Evolutionary conservation across 2,797 vertebrate genomes (phyloP), one percentile per base, ranked within the genome.

Genomic region (Sciurus carolinensis): DNA sequence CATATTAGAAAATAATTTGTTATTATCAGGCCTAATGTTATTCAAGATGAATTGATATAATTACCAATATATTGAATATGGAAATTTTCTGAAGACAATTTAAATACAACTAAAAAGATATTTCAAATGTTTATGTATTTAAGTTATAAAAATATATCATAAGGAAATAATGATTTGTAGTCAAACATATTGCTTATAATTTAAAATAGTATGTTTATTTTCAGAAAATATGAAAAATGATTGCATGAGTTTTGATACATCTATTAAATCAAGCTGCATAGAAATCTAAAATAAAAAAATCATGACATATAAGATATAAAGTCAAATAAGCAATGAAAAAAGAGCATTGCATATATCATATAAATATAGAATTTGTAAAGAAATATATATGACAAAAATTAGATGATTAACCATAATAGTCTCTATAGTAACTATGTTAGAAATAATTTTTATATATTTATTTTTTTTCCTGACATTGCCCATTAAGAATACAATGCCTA

Each of bases 141-240:
- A 62, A 39, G 11, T 3, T 44, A 17, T 44, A 59, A 39, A 87
- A 79, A 52, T 69, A 75, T 26, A 79, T 84, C 17, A 73, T 69
- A 50, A 75, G 44, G 26, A 92, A 80, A 84, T 42, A 62, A 96
- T 73, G 81, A 30, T 76, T 24, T 82, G 22, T 47, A 73, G 64
- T 62, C 24, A 81, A 69, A 39, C 69, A 54, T 44, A 36, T 57
- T 66, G 33, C 15, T 91, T 88, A 73, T 18, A 80, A 42, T 2
- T 79, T 72, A 64, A 66, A 92, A 86, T 57, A 80, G 52, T 33
- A 80, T 62, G 9, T 28, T 76, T 95, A 59, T 36, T 85, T 3
- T 73, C 2, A 6, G 13, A 62, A 83, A 84, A 80, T 75, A 93
- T 42, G 28, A 83, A 71, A 77, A 59, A 90, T 13, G 0, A 3